A percentile compares a stretch with the other conserved stretches of the same genome.
These are phyloP conservation scores for Nibea albiflora DNA, from an alignment of 2,113 vertebrate species.

Conservation along the genomic window DNA sequence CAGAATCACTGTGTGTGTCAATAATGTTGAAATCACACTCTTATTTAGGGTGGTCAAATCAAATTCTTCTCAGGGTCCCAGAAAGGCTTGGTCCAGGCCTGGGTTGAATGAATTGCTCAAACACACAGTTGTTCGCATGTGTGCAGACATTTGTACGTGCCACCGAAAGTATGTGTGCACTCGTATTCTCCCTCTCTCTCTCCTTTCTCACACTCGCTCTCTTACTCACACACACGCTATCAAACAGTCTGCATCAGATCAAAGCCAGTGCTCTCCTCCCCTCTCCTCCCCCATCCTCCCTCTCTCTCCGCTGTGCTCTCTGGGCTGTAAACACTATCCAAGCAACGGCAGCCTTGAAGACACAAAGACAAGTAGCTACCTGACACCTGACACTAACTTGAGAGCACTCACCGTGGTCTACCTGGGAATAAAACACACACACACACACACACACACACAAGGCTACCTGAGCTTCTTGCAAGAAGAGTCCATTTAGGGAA, in stretches of 20 bases:
- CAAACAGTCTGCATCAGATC: constrained; percentile 75
- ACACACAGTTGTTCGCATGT: constrained; percentile 31
- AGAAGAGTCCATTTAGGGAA: constrained; percentile 59
- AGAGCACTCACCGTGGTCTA: constrained; percentile 72
- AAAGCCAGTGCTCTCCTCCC: constrained; percentile 63
- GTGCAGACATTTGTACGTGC: constrained; percentile 45
- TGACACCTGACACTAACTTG: constrained; percentile 80
- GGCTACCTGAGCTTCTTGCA: constrained; percentile 67
- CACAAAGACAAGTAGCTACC: constrained; percentile 82
- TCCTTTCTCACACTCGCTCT: constrained; percentile 42
- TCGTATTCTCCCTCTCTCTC: constrained; percentile 22
- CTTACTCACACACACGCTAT: constrained; percentile 58
- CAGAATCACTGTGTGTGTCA: background rate
- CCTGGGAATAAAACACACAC: constrained; percentile 63
- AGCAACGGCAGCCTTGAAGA: constrained; percentile 80
- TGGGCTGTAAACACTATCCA: constrained; percentile 80
- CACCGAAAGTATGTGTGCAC: constrained; percentile 24
- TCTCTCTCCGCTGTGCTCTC: constrained; percentile 41
- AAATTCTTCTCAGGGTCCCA: background rate
- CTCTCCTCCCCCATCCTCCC: constrained; percentile 18
- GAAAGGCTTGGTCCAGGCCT: background rate
- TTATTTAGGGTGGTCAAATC: background rate
- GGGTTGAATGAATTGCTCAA: background rate
- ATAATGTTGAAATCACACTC: background rate
- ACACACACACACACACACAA: constrained; percentile 24